Percentiles rank a stretch among this genome's conserved stretches.
These are phyloP conservation scores for Fragum whitleyi DNA, from an alignment of 2,888 invertebrate genomes.

Conservation along the genomic window DNA sequence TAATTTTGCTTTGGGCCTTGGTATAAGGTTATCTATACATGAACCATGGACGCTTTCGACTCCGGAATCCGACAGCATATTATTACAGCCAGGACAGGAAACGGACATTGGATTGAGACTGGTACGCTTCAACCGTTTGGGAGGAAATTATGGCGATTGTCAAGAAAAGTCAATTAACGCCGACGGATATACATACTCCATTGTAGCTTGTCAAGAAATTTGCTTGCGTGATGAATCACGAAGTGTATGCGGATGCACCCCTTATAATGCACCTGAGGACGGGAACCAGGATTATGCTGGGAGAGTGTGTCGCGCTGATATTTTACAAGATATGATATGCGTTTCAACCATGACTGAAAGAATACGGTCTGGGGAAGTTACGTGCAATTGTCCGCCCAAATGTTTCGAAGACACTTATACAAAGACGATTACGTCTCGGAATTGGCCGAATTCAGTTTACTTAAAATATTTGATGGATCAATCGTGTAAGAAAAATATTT, in stretches of 20 bases:
- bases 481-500: too few species aligned
- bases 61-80: conserved; percentile 14
- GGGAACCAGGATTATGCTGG: too few species aligned
- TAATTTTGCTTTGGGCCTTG: conserved; percentile 6
- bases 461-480: too few species aligned
- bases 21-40: conserved; percentile 22
- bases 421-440: too few species aligned
- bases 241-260: background rate
- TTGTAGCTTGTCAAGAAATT: background rate
- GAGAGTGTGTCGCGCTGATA: too few species aligned
- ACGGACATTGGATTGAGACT: conserved; percentile 25
- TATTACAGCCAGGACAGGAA: conserved; percentile 26
- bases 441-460: too few species aligned
- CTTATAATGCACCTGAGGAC: background rate
- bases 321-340: too few species aligned
- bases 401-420: too few species aligned
- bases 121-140: background rate
- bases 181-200: background rate
- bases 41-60: conserved; percentile 2
- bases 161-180: too few species aligned
- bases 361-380: too few species aligned
- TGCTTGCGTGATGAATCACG: background rate
- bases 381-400: too few species aligned
- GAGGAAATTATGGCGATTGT: conserved; percentile 6
- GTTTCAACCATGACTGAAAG: too few species aligned